Percentiles rank a stretch among this genome's conserved stretches.
Evolutionary conservation across 1,140 invertebrate species (phyloP).

Genomic region (Micrasema minimum): DNA sequence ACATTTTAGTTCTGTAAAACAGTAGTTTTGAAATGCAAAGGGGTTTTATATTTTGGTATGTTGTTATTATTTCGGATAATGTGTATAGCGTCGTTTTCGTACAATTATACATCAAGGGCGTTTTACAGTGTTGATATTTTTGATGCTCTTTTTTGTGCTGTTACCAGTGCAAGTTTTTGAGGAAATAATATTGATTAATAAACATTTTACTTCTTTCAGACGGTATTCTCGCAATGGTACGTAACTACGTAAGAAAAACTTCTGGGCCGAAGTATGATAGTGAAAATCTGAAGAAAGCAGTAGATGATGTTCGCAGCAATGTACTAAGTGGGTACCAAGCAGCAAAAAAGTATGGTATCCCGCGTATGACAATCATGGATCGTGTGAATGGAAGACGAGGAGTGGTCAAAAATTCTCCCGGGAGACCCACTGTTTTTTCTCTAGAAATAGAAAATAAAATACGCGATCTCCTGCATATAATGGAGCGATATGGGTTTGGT

Average conservation of each 20-base stretch:
- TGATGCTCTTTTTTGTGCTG: too few relatives aligned
- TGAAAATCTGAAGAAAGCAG: not conserved
- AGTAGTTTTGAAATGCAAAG: too few relatives aligned
- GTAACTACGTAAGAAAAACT: not conserved
- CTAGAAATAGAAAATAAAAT: conserved; percentile 53
- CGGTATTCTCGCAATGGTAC: too few relatives aligned
- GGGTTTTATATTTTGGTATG: too few relatives aligned
- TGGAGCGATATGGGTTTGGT: conserved; percentile 58
- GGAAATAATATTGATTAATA: too few relatives aligned
- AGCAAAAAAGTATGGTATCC: not conserved
- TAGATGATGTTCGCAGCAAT: not conserved
- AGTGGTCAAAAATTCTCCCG: conserved; percentile 46
- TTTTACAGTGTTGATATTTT: too few relatives aligned
- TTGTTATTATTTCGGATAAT: too few relatives aligned
- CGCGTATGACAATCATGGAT: conserved; percentile 1
- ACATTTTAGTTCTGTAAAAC: too few relatives aligned
- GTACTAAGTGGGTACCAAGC: not conserved
- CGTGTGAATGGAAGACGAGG: conserved; percentile 19
- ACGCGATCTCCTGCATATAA: conserved; percentile 50
- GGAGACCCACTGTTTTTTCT: conserved; percentile 53
- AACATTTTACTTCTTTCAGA: too few relatives aligned
- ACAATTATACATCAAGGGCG: too few relatives aligned
- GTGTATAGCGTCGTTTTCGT: too few relatives aligned
- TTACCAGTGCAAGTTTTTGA: too few relatives aligned
- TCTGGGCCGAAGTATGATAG: not conserved